These are phyloP conservation scores for Euspilapteryx auroguttella DNA, from an alignment of 2,888 invertebrate genomes.

Conservation along the genomic window DNA sequence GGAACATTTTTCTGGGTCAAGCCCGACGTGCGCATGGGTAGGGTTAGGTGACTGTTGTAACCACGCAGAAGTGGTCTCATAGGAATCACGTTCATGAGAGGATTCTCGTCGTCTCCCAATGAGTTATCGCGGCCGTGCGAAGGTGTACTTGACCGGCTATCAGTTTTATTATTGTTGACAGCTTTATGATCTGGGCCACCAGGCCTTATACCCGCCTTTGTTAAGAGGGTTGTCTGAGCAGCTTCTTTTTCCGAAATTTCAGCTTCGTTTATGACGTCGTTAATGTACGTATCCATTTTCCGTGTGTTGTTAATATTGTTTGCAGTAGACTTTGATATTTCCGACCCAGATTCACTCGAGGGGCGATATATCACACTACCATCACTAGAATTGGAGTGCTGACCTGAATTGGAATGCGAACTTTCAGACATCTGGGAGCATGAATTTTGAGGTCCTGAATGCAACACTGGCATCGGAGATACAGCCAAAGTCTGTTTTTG, in stretches of 20 bases:
- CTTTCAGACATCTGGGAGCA: constrained; percentile 68
- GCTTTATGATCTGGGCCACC: constrained; percentile 33
- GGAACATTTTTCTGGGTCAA: constrained; percentile 47
- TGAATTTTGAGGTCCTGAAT: too few species aligned
- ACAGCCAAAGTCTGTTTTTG: constrained; percentile 65
- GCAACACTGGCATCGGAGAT: constrained; percentile 73
- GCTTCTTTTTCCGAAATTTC: constrained; percentile 52
- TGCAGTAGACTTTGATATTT: constrained; percentile 46
- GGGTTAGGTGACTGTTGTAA: constrained; percentile 76
- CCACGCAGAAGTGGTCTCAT: constrained; percentile 87
- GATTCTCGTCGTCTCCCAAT: constrained; percentile 68
- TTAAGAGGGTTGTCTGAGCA: constrained; percentile 30
- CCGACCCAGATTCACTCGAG: constrained; percentile 71
- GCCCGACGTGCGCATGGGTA: constrained; percentile 66
- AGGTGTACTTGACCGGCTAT: constrained; percentile 47
- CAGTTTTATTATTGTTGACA: constrained; percentile 26
- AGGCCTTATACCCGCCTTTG: constrained; percentile 20
- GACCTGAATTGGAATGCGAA: constrained; percentile 63
- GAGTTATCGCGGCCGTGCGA: constrained; percentile 56
- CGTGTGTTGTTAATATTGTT: constrained; percentile 49
- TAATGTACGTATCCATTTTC: constrained; percentile 52
- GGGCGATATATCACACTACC: constrained; percentile 75
- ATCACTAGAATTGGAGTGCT: constrained; percentile 72
- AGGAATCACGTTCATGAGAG: constrained; percentile 80
- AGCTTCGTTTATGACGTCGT: constrained; percentile 56